These are phyloP conservation scores for Styela clava DNA, from an alignment of 23 tunicate species.

Conservation along the genomic window DNA sequence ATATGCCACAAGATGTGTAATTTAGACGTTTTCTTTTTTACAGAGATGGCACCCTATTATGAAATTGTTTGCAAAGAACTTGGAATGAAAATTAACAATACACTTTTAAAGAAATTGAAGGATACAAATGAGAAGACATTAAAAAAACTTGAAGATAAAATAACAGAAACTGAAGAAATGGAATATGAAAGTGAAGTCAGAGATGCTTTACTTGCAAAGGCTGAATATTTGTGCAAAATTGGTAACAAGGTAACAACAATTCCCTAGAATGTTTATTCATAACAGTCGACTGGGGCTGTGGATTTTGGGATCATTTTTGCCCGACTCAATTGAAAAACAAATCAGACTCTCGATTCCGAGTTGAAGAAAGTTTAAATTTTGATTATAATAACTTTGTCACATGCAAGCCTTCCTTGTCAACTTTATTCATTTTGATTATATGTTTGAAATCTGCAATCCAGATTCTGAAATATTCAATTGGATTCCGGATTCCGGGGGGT, in stretches of 20 bases:
- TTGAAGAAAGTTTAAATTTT: too few species aligned
- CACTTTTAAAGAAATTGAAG: constrained; percentile 56
- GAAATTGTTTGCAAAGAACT: constrained; percentile 69
- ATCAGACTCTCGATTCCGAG: too few species aligned
- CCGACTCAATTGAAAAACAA: not conserved
- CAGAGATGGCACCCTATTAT: constrained; percentile 91
- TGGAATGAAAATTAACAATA: constrained; percentile 45
- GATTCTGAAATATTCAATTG: too few species aligned
- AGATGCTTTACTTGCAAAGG: constrained; percentile 81
- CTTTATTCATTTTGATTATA: too few species aligned
- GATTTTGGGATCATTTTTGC: not conserved
- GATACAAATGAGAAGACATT: constrained; percentile 61
- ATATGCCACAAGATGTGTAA: too few species aligned
- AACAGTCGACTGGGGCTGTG: not conserved
- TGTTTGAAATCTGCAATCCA: too few species aligned
- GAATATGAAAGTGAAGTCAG: constrained; percentile 86
- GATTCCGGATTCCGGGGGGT: too few species aligned
- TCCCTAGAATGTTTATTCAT: not conserved
- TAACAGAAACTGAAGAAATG: constrained; percentile 59
- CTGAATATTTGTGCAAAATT: constrained; percentile 71
- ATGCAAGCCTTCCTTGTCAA: too few species aligned
- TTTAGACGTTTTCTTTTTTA: too few species aligned
- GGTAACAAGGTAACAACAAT: constrained; percentile 40
- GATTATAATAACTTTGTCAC: too few species aligned
- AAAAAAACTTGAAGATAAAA: constrained; percentile 68